Percentiles rank a stretch among this genome's conserved stretches.
Conservation (phyloP, 23 tunicate genomes). For the Botrylloides violaceus region DNA sequence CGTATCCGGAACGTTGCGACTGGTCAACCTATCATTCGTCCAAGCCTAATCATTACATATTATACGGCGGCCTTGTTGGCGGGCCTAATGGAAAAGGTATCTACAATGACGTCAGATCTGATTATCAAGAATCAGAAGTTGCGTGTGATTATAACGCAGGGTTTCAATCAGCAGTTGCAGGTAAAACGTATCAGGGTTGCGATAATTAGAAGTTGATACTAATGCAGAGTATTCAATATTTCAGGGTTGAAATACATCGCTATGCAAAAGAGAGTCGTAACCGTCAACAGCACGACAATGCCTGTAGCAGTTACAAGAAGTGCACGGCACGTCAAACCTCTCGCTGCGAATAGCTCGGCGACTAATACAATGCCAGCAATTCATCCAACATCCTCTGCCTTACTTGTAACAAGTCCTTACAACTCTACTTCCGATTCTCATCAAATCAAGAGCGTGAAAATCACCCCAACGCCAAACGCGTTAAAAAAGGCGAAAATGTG, state of each 20-base stretch:
- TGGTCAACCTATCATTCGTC: conserved; percentile 28
- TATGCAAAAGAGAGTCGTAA: not conserved
- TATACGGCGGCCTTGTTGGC: conserved; percentile 83
- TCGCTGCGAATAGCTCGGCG: not conserved
- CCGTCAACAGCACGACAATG: not conserved
- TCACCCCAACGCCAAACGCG: not conserved
- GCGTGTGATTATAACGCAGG: conserved; percentile 92
- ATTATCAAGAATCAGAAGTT: conserved; percentile 66
- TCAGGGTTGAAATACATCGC: conserved; percentile 8
- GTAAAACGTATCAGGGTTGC: too few species aligned
- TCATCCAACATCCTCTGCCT: too few species aligned
- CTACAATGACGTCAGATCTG: conserved; percentile 33
- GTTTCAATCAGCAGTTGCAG: conserved; percentile 83
- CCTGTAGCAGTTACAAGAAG: not conserved
- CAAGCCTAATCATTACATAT: conserved; percentile 41
- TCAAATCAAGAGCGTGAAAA: too few species aligned
- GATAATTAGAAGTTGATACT: too few species aligned
- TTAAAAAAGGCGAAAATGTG: not conserved
- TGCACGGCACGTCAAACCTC: not conserved
- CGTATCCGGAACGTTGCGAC: conserved; percentile 54
- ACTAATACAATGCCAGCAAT: not conserved
- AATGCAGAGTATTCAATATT: too few species aligned
- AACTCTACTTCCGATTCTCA: too few species aligned
- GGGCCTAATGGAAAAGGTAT: conserved; percentile 59
- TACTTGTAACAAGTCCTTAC: too few species aligned